Evolutionary conservation across 2,113 vertebrate genomes (phyloP).

Genomic region (Phalacrocorax aristotelis): DNA sequence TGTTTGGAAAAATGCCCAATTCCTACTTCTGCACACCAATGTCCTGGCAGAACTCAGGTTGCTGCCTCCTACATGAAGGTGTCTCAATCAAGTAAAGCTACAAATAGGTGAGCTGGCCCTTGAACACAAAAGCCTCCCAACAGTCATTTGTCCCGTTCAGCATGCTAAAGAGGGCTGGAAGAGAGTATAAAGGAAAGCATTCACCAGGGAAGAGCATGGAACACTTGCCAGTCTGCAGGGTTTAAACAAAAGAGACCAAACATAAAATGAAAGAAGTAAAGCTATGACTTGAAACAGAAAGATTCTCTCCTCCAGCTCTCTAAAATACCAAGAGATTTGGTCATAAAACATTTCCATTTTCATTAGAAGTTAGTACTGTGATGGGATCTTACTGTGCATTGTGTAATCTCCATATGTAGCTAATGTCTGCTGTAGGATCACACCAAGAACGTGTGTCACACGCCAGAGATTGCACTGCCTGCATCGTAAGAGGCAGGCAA

Average conservation of each 20-base stretch:
- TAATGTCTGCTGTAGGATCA: not conserved
- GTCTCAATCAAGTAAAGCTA: not conserved
- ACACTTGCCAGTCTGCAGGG: not conserved
- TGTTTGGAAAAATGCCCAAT: not conserved
- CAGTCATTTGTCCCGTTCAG: not conserved
- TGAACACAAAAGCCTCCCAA: constrained; percentile 7
- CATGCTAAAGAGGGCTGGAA: not conserved
- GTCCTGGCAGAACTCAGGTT: not conserved
- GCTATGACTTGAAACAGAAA: not conserved
- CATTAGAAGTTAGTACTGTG: not conserved
- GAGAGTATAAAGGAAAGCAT: constrained; percentile 36
- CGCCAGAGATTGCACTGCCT: not conserved
- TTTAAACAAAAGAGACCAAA: constrained; percentile 33
- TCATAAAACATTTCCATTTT: not conserved
- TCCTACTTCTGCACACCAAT: not conserved
- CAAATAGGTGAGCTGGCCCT: not conserved
- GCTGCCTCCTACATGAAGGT: not conserved
- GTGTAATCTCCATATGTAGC: not conserved
- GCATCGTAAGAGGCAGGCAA: not conserved
- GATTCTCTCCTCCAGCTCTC: not conserved
- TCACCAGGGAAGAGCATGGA: constrained; percentile 18
- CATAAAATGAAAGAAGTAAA: constrained; percentile 8
- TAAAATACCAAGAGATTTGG: not conserved
- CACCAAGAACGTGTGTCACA: not conserved
- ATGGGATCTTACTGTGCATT: not conserved